Evolutionary conservation across 1,140 invertebrate genomes (phyloP).

Genomic region (Megalopta genalis): DNA sequence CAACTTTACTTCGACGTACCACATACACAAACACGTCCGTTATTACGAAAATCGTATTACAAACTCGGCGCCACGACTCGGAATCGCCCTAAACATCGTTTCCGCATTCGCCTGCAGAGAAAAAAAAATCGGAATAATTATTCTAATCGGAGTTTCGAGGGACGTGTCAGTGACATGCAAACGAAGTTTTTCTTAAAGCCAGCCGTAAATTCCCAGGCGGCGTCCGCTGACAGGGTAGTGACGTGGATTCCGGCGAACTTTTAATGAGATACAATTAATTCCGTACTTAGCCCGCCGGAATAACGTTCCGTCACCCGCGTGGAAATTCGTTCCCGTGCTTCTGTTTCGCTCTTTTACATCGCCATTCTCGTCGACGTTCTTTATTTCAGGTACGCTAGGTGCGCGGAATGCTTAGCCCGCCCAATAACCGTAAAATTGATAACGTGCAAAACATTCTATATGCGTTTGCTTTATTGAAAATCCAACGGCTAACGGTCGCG

Average conservation of each 20-base stretch:
- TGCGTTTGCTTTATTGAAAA: conserved; percentile 15
- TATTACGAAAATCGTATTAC: too few species aligned
- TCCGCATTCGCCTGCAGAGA: too few species aligned
- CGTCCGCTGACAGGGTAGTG: background rate
- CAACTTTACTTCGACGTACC: too few species aligned
- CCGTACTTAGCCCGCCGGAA: background rate
- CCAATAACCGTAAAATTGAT: conserved; percentile 3
- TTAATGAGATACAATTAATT: conserved; percentile 13
- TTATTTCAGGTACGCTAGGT: background rate
- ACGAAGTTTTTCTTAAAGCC: conserved; percentile 10
- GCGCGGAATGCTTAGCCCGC: too few species aligned
- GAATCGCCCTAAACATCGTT: too few species aligned
- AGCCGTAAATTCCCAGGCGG: background rate
- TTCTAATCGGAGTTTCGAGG: too few species aligned
- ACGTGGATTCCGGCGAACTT: background rate
- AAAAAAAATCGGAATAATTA: too few species aligned
- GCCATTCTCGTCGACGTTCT: background rate
- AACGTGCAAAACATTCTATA: background rate
- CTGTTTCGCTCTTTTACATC: background rate
- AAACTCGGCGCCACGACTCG: too few species aligned
- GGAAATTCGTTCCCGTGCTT: background rate
- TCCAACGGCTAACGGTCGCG: background rate
- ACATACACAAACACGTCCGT: too few species aligned
- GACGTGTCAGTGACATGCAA: background rate
- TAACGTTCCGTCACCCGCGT: background rate